Evolutionary conservation across 2,888 invertebrate species (phyloP).

Genomic region (Dendrolimus houi): DNA sequence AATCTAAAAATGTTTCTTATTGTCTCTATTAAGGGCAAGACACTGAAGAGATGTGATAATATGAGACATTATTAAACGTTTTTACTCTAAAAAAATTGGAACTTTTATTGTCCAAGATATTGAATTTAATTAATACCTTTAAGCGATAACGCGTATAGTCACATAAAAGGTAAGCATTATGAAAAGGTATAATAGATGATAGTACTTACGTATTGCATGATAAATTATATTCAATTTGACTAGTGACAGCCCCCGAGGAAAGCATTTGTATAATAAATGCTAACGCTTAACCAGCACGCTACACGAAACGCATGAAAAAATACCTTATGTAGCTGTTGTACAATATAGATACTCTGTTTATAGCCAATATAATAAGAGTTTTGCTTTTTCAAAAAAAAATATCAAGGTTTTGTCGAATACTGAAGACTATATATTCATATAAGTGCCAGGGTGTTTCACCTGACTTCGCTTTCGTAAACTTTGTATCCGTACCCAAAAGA

Average conservation of each 20-base stretch:
- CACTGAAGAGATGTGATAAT: too few relatives aligned
- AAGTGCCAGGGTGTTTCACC: too few relatives aligned
- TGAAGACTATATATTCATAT: too few relatives aligned
- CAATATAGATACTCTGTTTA: background rate
- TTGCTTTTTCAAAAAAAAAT: background rate
- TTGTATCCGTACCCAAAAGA: too few relatives aligned
- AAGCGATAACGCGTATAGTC: background rate
- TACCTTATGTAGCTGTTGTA: slow-evolving; percentile 1
- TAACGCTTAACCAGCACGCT: slow-evolving; percentile 64
- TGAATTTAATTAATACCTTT: background rate
- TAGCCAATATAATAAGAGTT: background rate
- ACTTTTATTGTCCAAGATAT: background rate
- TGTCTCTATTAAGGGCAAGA: too few relatives aligned
- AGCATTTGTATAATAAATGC: slow-evolving; percentile 69
- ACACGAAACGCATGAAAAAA: slow-evolving; percentile 19
- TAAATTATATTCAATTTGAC: slow-evolving; percentile 70
- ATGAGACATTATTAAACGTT: too few relatives aligned
- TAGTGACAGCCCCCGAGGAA: slow-evolving; percentile 62
- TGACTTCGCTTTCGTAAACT: too few relatives aligned
- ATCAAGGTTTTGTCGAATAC: too few relatives aligned
- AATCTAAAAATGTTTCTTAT: too few relatives aligned
- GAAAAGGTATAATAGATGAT: slow-evolving; percentile 20
- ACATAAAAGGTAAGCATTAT: slow-evolving; percentile 20
- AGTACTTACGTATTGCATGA: slow-evolving; percentile 58
- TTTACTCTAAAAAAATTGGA: too few relatives aligned